Percentiles rank a stretch among this genome's conserved stretches.
Evolutionary conservation across 2,797 vertebrate species (phyloP).

Genomic region (Molothrus ater): DNA sequence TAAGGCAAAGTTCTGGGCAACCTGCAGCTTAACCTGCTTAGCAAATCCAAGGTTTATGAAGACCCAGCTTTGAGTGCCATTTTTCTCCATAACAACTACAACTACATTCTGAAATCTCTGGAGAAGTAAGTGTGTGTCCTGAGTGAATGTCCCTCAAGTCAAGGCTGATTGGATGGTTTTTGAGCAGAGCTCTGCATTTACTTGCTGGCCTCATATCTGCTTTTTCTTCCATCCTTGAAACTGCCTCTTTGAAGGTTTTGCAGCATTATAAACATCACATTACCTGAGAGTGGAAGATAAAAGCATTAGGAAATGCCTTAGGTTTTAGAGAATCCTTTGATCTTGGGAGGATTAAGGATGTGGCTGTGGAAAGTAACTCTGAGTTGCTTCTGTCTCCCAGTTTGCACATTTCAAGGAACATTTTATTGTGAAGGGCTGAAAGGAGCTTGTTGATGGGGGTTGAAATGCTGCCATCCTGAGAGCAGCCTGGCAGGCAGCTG

Average conservation of each 20-base stretch:
- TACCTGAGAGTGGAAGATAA: neutral
- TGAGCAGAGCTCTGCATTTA: neutral
- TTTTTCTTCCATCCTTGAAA: neutral
- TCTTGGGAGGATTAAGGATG: neutral
- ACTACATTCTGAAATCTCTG: conserved; percentile 98
- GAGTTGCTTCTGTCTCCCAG: neutral
- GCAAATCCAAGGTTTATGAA: conserved; percentile 97
- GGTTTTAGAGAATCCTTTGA: conserved; percentile 21
- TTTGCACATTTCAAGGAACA: neutral
- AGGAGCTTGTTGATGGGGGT: neutral
- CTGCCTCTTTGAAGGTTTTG: neutral
- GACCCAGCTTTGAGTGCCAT: conserved; percentile 92
- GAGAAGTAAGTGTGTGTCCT: conserved; percentile 84
- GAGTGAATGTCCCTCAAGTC: neutral
- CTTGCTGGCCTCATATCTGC: neutral
- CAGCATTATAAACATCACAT: neutral
- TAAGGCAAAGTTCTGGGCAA: conserved; percentile 95
- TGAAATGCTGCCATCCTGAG: neutral
- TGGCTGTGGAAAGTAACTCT: neutral
- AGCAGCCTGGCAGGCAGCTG: neutral
- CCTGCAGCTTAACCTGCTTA: conserved; percentile 93
- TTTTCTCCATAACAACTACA: conserved; percentile 98
- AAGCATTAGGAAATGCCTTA: neutral
- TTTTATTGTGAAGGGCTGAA: neutral
- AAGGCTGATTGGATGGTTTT: neutral